phyloP scores from a whole-genome alignment of 2,113 vertebrate genomes.

The Pelmatolapia mariae region DNA sequence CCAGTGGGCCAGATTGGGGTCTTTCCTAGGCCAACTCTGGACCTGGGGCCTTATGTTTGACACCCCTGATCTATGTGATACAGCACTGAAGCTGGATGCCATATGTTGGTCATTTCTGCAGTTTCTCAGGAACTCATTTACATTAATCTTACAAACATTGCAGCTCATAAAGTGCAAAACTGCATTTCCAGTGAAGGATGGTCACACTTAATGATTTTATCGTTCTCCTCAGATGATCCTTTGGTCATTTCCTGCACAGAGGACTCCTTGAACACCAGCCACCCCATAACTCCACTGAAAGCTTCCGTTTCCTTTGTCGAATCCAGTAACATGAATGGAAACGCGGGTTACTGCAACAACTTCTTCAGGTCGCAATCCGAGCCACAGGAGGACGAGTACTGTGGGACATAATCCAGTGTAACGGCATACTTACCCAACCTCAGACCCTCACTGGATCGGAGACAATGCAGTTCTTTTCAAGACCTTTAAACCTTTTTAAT shows the following conservation, averaged over 20 bases:
- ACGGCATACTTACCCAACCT: background rate
- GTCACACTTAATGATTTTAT: background rate
- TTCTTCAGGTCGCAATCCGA: conserved; percentile 45
- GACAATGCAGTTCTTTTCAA: background rate
- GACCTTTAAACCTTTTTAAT: background rate
- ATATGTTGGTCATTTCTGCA: background rate
- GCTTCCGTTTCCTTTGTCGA: conserved; percentile 6
- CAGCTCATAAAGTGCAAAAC: background rate
- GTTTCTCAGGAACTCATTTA: background rate
- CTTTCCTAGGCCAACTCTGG: background rate
- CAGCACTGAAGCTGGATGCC: background rate
- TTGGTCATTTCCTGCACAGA: background rate
- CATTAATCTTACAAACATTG: background rate
- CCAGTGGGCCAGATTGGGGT: background rate
- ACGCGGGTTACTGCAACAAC: background rate
- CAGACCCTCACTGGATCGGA: background rate
- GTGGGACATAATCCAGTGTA: conserved; percentile 26
- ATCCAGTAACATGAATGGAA: background rate
- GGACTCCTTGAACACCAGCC: background rate
- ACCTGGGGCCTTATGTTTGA: background rate
- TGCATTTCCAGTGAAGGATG: background rate
- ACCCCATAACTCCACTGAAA: background rate
- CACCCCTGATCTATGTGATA: background rate
- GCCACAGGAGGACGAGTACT: conserved; percentile 74
- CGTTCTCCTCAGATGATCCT: conserved; percentile 22